A percentile compares a stretch with the other conserved stretches of the same genome.
Conservation (phyloP, 1,140 invertebrate genomes). For the Drosophila insularis region DNA sequence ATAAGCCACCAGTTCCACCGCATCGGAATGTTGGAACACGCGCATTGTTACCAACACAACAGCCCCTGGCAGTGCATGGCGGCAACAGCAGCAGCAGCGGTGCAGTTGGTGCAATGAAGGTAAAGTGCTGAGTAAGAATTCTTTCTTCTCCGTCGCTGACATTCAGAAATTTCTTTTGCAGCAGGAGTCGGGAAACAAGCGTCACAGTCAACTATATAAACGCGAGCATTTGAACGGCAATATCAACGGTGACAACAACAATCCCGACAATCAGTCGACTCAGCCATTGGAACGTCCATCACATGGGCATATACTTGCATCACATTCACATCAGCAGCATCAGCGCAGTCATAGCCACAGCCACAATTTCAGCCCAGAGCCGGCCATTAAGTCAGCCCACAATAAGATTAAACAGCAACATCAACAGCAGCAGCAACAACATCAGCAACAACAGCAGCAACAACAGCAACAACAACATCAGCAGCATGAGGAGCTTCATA, state of each 20-base stretch:
- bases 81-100: neutral
- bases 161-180: neutral
- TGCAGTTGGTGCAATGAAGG: slow-evolving; percentile 37
- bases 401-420: slow-evolving; percentile 65
- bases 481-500: slow-evolving; percentile 73
- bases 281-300: slow-evolving; percentile 29
- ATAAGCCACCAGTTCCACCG: slow-evolving; percentile 92
- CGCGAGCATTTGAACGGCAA: slow-evolving; percentile 52
- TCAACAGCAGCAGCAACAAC: slow-evolving; percentile 50
- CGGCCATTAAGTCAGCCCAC: slow-evolving; percentile 54
- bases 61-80: slow-evolving; percentile 27
- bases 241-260: slow-evolving; percentile 28
- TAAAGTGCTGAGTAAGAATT: neutral
- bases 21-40: slow-evolving; percentile 87
- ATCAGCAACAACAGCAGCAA: slow-evolving; percentile 24
- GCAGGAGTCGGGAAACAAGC: slow-evolving; percentile 52
- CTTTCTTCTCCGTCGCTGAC: neutral
- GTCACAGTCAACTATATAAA: slow-evolving; percentile 64
- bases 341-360: slow-evolving; percentile 70
- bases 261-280: slow-evolving; percentile 38
- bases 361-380: slow-evolving; percentile 66
- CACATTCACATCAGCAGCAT: slow-evolving; percentile 50
- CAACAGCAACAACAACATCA: slow-evolving; percentile 40
- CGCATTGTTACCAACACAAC: slow-evolving; percentile 63
- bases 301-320: slow-evolving; percentile 7